Base-by-base conservation (phyloP, 1,140 invertebrate species). In the Artemia franciscana region DNA sequence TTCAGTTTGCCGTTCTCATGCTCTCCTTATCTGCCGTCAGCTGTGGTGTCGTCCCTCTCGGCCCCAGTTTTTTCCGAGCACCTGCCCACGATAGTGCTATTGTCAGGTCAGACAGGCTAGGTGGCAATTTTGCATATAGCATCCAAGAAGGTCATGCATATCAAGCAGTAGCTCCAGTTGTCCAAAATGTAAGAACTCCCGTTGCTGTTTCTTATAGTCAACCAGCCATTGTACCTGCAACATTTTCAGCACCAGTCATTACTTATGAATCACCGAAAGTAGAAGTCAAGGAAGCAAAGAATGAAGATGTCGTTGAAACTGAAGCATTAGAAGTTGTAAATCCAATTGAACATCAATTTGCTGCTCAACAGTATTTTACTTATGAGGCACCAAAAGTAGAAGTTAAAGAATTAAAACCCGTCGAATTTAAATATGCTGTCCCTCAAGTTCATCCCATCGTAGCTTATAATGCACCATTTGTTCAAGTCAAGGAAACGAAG, bases 41-140 rank as follows among this genome's bases (percentile, higher is more conserved):
- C 25, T 70, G 67, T 28, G 69, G 69, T 30, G 57, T 67, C 59
- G 56, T 69, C 26, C 25, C 57, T 7, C 62, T 59, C 25, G 68
- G 63, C 1, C 66, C 75, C 25, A 66, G 72, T 23, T 61, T 77
- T 9, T 67, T 75, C 39, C 71, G 77, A 27, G 72, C 74, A 5
- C 78, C 77, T 5, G 68, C 68, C 64, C 70, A 74, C 62, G 77
- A 79, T 70, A 75, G 72, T 58, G 78, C 78, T 60, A 70, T 77
- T 64, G 75, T 79, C 69, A 70, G 75, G 64, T 73, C 71, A 24
- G 74, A 78, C 66, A 69, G 77, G 5, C 66, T 78, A 24, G 77
- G 77, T 9, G 74, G 77, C 59, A 78, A 78, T 73, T 79, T 79
- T 68, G 76, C 77, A 26, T 79, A 79, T 71, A 74, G 72, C 64